A percentile compares a stretch with the other conserved stretches of the same genome.
phyloP scores from a whole-genome alignment of 2,113 vertebrate genomes.

The Tragelaphus strepsiceros region DNA sequence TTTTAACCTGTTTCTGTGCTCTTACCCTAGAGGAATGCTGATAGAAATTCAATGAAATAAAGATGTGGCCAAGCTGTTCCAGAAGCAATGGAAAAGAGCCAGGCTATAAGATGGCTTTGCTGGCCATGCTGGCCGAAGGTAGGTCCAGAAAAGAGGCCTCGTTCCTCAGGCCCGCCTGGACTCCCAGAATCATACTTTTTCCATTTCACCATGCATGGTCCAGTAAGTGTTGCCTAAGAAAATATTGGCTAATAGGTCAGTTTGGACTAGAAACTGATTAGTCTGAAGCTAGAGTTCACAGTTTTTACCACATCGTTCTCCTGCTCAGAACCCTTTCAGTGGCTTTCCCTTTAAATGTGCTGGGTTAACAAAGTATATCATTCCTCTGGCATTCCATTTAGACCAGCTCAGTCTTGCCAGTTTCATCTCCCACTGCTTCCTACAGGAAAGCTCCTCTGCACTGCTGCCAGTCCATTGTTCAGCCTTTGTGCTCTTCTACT shows the following conservation, averaged over 20 bases:
- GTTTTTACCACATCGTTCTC: constrained; percentile 28
- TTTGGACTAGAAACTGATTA: constrained; percentile 43
- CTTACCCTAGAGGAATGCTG: neutral
- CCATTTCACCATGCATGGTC: constrained; percentile 29
- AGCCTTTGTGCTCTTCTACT: neutral
- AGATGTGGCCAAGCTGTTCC: neutral
- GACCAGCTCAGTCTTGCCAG: neutral
- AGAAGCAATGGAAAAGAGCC: neutral
- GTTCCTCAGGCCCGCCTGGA: constrained; percentile 38
- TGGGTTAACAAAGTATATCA: constrained; percentile 27
- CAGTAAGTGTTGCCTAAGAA: constrained; percentile 62
- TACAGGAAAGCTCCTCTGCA: neutral
- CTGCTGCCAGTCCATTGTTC: neutral
- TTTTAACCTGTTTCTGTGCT: constrained; percentile 21
- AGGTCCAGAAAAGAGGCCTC: constrained; percentile 16
- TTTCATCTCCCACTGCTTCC: neutral
- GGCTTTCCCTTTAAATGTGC: neutral
- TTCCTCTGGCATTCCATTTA: neutral
- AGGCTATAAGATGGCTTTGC: neutral
- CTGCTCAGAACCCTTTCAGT: constrained; percentile 20
- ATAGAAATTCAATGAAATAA: neutral
- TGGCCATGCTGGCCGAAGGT: constrained; percentile 21
- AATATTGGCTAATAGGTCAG: constrained; percentile 44
- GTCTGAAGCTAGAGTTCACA: constrained; percentile 41
- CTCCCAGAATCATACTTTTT: constrained; percentile 48